Conservation (phyloP, 2,888 invertebrate genomes). For the Tuberolachnus salignus region DNA sequence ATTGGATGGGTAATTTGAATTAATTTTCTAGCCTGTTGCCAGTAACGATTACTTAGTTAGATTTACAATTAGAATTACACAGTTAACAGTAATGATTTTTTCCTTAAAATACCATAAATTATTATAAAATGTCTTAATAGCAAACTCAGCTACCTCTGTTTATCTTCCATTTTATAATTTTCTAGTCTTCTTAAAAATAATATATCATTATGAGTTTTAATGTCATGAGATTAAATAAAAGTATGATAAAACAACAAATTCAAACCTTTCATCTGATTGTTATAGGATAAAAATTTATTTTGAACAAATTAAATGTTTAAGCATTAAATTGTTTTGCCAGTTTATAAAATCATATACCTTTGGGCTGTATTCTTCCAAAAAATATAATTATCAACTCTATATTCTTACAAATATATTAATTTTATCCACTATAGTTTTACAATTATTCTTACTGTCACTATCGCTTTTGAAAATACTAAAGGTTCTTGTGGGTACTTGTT, state of each 20-base stretch:
- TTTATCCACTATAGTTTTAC: background rate
- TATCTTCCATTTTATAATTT: background rate
- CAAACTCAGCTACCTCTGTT: background rate
- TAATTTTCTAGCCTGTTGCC: background rate
- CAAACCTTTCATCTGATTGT: no score
- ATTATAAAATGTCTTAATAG: background rate
- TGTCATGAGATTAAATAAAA: no score
- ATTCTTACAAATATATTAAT: no score
- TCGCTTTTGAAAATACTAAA: background rate
- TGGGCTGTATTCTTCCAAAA: background rate
- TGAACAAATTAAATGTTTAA: no score
- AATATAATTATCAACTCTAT: background rate
- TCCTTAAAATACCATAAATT: slow-evolving; percentile 9
- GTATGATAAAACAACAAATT: no score
- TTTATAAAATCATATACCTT: background rate
- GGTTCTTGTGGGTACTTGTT: no score
- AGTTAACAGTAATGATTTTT: no score
- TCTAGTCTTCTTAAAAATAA: no score
- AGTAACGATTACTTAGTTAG: background rate
- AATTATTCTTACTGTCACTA: background rate
- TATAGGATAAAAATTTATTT: no score
- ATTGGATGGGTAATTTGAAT: background rate
- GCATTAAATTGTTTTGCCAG: no score
- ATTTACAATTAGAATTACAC: no score
- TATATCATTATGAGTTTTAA: no score